Percentiles rank a stretch among this genome's conserved stretches.
These are phyloP conservation scores for Heliocidaris erythrogramma DNA, from an alignment of 35 echinoderm and acorn worm genomes.

Conservation along the genomic window DNA sequence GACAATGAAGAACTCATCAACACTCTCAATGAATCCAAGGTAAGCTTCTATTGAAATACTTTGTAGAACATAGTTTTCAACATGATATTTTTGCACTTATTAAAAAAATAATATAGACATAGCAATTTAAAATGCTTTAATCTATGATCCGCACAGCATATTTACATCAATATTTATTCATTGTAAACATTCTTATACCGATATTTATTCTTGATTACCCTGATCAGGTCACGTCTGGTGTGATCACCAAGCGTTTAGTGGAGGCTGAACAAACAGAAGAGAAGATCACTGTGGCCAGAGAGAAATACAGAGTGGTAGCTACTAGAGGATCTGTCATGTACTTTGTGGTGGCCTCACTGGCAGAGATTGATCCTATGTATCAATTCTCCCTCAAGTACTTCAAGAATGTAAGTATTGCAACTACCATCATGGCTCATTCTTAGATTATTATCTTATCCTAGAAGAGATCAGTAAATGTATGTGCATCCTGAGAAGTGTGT, in stretches of 20 bases:
- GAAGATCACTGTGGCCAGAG: conserved; percentile 92
- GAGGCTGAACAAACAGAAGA: conserved; percentile 94
- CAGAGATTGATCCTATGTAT: conserved; percentile 99
- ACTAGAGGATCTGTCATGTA: conserved; percentile 93
- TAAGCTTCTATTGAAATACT: conserved; percentile 22
- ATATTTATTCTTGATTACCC: not conserved
- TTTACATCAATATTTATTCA: no score
- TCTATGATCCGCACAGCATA: no score
- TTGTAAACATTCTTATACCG: not conserved
- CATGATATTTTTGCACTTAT: no score
- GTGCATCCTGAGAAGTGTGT: not conserved
- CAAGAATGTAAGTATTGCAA: conserved; percentile 82
- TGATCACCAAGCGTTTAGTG: conserved; percentile 86
- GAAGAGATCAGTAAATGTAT: no score
- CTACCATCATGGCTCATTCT: not conserved
- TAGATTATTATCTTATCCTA: not conserved
- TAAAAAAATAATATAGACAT: no score
- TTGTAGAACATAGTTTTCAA: not conserved
- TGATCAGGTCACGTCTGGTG: conserved; percentile 90
- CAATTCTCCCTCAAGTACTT: conserved; percentile 98
- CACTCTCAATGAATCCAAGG: conserved; percentile 98
- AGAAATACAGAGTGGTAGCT: conserved; percentile 91
- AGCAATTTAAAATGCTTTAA: no score
- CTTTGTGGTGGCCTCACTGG: conserved; percentile 92
- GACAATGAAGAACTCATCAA: conserved; percentile 99